These are phyloP conservation scores for Choristoneura rosaceana DNA, from an alignment of 2,888 invertebrate genomes.

Conservation along the genomic window DNA sequence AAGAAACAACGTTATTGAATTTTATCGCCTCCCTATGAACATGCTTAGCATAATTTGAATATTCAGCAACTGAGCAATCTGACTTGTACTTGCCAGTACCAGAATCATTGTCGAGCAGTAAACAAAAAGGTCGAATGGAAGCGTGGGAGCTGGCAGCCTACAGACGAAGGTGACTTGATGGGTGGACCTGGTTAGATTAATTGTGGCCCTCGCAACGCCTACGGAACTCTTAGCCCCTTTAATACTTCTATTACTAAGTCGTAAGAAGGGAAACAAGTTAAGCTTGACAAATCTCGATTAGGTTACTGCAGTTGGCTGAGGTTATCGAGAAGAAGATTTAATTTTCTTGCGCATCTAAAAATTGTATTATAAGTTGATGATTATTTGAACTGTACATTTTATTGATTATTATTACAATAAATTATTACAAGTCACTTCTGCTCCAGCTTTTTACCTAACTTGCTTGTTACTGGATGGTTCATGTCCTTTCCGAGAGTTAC, in stretches of 20 bases:
- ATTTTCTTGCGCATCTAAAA: too few species aligned
- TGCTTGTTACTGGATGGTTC: too few species aligned
- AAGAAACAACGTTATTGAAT: slow-evolving; percentile 53
- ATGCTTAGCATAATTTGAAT: slow-evolving; percentile 70
- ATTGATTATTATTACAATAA: too few species aligned
- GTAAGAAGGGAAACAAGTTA: background rate
- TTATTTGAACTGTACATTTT: too few species aligned
- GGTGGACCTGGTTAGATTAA: slow-evolving; percentile 68
- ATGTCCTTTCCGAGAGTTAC: too few species aligned
- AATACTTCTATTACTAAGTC: slow-evolving; percentile 36
- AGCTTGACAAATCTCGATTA: background rate
- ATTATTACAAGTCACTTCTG: too few species aligned
- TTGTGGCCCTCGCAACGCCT: slow-evolving; percentile 65
- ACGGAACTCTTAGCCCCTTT: slow-evolving; percentile 55
- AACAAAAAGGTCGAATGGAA: slow-evolving; percentile 69
- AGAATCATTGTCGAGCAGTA: slow-evolving; percentile 63
- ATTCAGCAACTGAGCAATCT: slow-evolving; percentile 65
- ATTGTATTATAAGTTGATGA: too few species aligned
- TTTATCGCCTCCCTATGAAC: slow-evolving; percentile 57
- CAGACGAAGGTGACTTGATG: slow-evolving; percentile 66
- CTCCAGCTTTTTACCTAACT: too few species aligned
- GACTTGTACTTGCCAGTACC: slow-evolving; percentile 50
- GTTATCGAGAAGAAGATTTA: background rate
- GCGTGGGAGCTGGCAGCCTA: slow-evolving; percentile 73
- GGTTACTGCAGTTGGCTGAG: background rate